A percentile compares a stretch with the other conserved stretches of the same genome.
Evolutionary conservation across 2,888 invertebrate species (phyloP).

Genomic region (Pyrrhosoma nymphula): DNA sequence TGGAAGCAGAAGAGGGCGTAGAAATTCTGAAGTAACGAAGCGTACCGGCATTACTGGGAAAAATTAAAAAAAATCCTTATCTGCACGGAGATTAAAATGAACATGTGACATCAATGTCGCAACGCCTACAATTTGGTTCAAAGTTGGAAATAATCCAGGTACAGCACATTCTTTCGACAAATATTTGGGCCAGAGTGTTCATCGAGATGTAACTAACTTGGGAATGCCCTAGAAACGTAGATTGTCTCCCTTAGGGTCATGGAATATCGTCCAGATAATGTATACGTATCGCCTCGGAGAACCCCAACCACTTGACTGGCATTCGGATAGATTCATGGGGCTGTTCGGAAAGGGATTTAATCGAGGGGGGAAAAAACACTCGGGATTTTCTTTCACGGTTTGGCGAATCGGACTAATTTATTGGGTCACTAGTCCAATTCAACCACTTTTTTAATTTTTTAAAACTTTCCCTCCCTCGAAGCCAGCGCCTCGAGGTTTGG

Average conservation of each 20-base stretch:
- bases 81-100: background rate
- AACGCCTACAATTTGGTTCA: background rate
- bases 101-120: background rate
- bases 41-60: background rate
- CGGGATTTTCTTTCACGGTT: conserved; percentile 10
- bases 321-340: conserved; percentile 1
- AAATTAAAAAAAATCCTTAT: background rate
- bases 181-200: background rate
- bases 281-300: background rate
- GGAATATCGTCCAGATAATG: background rate
- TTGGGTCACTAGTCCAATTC: conserved; percentile 50
- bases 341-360: background rate
- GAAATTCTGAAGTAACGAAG: background rate
- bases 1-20: no score
- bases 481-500: background rate
- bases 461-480: background rate
- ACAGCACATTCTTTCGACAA: background rate
- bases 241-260: background rate
- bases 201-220: background rate
- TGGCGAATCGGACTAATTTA: conserved; percentile 44
- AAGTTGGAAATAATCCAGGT: background rate
- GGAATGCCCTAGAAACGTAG: background rate
- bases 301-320: background rate
- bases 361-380: background rate
- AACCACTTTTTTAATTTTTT: background rate